These are phyloP conservation scores for Cephalopholis sonnerati DNA, from an alignment of 2,113 vertebrate genomes.

Conservation along the genomic window DNA sequence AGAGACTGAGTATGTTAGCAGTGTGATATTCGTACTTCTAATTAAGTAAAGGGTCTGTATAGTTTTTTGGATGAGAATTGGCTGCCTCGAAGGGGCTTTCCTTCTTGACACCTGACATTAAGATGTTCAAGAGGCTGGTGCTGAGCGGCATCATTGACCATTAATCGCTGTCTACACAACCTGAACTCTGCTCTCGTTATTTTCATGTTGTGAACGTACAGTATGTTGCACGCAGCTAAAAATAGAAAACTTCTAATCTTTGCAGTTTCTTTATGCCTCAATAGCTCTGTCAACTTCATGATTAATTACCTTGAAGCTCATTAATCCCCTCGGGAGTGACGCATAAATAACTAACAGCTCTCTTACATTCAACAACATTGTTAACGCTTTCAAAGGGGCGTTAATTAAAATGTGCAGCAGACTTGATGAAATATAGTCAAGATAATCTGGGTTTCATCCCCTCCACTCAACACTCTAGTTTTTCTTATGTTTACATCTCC, in stretches of 20 bases:
- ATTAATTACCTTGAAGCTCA: slow-evolving; percentile 53
- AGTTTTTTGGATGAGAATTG: no score
- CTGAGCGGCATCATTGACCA: background rate
- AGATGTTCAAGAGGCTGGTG: background rate
- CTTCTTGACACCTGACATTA: background rate
- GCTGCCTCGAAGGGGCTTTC: no score
- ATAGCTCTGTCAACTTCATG: slow-evolving; percentile 35
- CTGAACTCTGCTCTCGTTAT: background rate
- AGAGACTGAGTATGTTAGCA: no score
- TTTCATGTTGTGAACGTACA: background rate
- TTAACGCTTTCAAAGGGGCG: slow-evolving; percentile 39
- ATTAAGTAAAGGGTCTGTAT: no score
- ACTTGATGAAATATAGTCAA: background rate
- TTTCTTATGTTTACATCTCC: no score
- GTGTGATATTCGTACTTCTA: no score
- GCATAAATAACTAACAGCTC: slow-evolving; percentile 50
- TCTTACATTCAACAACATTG: slow-evolving; percentile 29
- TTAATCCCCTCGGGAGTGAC: slow-evolving; percentile 23
- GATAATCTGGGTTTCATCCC: background rate
- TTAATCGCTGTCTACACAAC: background rate
- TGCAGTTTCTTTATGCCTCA: slow-evolving; percentile 12
- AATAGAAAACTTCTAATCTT: background rate
- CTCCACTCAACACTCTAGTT: no score
- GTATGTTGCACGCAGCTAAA: background rate
- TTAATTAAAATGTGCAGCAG: slow-evolving; percentile 42